These are phyloP conservation scores for Thalassarche chlororhynchos DNA, from an alignment of 2,113 vertebrate species.

Conservation along the genomic window DNA sequence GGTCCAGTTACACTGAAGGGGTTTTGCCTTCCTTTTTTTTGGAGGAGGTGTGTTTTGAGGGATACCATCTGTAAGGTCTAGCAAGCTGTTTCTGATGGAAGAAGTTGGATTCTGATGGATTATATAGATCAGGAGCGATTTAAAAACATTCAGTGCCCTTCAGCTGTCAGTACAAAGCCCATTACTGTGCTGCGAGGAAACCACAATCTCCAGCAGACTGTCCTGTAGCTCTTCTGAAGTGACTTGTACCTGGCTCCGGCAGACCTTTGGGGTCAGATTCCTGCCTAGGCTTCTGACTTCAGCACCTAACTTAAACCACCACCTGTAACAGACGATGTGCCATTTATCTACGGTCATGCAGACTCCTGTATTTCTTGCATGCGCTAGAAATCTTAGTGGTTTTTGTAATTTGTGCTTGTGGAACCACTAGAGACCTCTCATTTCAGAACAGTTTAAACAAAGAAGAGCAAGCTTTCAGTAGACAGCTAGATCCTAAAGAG, in stretches of 20 bases:
- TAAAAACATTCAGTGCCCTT: not conserved
- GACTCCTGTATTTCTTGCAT: not conserved
- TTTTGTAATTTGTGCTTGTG: not conserved
- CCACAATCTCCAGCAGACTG: not conserved
- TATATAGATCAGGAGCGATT: not conserved
- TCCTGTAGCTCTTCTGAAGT: not conserved
- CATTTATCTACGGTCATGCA: fast-evolving
- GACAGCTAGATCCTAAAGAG: not conserved
- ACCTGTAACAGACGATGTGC: not conserved
- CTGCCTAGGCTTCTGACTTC: not conserved
- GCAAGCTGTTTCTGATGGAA: not conserved
- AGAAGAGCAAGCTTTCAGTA: not conserved
- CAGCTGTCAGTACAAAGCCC: not conserved
- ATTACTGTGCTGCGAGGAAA: not conserved
- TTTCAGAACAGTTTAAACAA: not conserved
- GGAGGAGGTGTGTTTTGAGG: not conserved
- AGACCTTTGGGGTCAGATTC: not conserved
- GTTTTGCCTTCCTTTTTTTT: not conserved
- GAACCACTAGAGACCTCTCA: fast-evolving
- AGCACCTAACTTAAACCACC: not conserved
- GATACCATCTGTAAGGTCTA: not conserved
- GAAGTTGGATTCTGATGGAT: not conserved
- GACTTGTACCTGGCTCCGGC: not conserved
- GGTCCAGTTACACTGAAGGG: not conserved
- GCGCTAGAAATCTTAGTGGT: fast-evolving